Evolutionary conservation across 37 sponge, comb jelly and placozoan genomes (phyloP), one percentile per base, ranked within the genome.

Genomic region (Aphrocallistes beatrix): DNA sequence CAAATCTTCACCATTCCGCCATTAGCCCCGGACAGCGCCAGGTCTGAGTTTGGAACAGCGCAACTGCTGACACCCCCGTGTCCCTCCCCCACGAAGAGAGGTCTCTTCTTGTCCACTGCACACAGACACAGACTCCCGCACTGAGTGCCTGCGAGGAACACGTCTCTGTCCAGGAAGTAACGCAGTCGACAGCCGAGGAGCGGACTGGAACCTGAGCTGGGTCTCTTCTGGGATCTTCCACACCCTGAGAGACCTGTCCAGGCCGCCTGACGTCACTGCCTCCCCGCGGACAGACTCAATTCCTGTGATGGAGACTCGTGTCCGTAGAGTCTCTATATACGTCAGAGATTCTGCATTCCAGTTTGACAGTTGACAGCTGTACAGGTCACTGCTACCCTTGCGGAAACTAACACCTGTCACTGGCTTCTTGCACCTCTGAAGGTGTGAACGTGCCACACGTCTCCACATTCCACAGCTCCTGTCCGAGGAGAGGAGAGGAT

Each of bases 221-320:
- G 94, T 91, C 51, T 98, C 99, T 48, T 98, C 96, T 38, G 89
- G 30, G 0, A 98, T 87, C 75, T 95, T 98, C 99, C 99, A 98
- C 51, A 92, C 37, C 32, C 96, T 45, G 36, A 95, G 81, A 40
- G 87, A 92, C 81, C 89, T 85, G 51, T 98, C 99, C 38, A 32
- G 86, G 13, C 89, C 94, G 1, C 99, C 99, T 0, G 91, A 89
- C 23, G 94, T 93, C 37, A 98, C 90, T 0, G 96, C 94, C 88
- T 98, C 96, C 32, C 89, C 84, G 30, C 39, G 51, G 51, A 98
- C 82, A 39, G 94, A 91, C 89, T 98, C 99, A 39, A 98, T 92
- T 37, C 87, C 90, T 0, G 91, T 89, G 13, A 98, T 83, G 36
- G 95, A 94, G 60, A 94, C 94, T 37, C 95, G 99, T 81, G 96